These are phyloP conservation scores for Siniperca knerii DNA, from an alignment of 2,113 vertebrate species.

Conservation along the genomic window DNA sequence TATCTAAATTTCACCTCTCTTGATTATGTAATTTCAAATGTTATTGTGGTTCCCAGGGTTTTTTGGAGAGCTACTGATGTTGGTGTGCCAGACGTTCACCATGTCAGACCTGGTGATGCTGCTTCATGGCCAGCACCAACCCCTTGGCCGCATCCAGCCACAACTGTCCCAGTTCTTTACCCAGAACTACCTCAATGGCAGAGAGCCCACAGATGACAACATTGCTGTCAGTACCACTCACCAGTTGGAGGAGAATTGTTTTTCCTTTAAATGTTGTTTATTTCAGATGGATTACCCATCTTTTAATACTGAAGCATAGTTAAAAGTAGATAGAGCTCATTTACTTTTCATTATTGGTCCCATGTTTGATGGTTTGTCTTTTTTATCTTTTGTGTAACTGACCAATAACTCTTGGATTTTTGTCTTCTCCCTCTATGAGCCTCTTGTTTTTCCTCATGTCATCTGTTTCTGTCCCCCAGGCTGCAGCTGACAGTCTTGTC, in stretches of 20 bases:
- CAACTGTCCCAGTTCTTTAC: constrained; percentile 91
- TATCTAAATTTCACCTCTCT: neutral
- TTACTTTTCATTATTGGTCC: neutral
- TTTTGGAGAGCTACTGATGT: constrained; percentile 91
- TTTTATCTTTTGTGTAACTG: neutral
- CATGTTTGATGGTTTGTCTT: neutral
- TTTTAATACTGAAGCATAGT: neutral
- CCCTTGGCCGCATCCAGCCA: constrained; percentile 90
- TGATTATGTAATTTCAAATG: neutral
- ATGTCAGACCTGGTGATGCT: constrained; percentile 95
- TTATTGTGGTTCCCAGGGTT: constrained; percentile 83
- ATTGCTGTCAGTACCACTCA: constrained; percentile 85
- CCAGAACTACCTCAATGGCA: constrained; percentile 90
- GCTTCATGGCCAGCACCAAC: constrained; percentile 92
- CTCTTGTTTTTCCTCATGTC: neutral
- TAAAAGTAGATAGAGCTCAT: neutral
- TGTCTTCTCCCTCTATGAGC: neutral
- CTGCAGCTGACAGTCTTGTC: constrained; percentile 87
- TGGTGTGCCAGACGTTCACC: constrained; percentile 93
- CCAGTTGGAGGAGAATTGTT: neutral
- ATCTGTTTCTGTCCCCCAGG: constrained; percentile 60
- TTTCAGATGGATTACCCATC: neutral
- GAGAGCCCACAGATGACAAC: constrained; percentile 89
- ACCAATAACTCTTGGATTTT: neutral
- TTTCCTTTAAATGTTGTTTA: neutral